Base-by-base conservation (phyloP, 2,797 vertebrate species). In the Coranthus polyacanthus region DNA sequence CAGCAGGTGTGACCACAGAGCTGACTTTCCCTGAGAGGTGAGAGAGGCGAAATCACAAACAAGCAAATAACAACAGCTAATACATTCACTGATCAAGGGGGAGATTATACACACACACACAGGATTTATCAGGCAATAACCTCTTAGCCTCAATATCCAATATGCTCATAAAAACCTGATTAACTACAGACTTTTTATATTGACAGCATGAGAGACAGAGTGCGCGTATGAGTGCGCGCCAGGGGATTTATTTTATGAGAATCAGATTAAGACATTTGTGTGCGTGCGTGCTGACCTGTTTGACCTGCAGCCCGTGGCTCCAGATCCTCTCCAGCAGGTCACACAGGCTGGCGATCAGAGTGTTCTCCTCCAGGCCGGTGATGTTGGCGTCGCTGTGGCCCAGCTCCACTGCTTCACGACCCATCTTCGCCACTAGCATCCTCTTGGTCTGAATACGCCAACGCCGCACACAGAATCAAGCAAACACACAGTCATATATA, bases 341-440 rank as follows among this genome's bases (percentile, higher is more conserved):
- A 87, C 96, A 98, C 18, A 98, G 94, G 62, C 95, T 97, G 81
- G 96, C 96, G 42, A 97, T 97, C 71, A 97, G 88, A 1, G 96
- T 97, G 85, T 98, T 98, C 88, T 98, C 96, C 84, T 97, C 96
- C 55, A 98, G 94, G 0, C 96, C 96, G 0, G 96, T 97, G 86
- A 98, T 97, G 87, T 95, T 96, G 65, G 95, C 96, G 69, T 97
- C 96, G 6, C 96, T 96, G 0, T 97, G 96, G 34, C 96, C 96
- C 45, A 97, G 88, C 84, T 97, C 96, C 86, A 98, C 96, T 3
- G 96, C 96, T 86, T 98, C 96, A 56, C 95, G 92, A 12, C 96
- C 96, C 96, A 97, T 97, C 91, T 97, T 98, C 89, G 97, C 96
- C 73, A 98, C 96, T 84, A 98, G 91, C 96, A 97, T 97, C 13